Evolutionary conservation across 2,797 vertebrate genomes (phyloP), one percentile per base, ranked within the genome.

Genomic region (Helicolenus hilgendorfi): DNA sequence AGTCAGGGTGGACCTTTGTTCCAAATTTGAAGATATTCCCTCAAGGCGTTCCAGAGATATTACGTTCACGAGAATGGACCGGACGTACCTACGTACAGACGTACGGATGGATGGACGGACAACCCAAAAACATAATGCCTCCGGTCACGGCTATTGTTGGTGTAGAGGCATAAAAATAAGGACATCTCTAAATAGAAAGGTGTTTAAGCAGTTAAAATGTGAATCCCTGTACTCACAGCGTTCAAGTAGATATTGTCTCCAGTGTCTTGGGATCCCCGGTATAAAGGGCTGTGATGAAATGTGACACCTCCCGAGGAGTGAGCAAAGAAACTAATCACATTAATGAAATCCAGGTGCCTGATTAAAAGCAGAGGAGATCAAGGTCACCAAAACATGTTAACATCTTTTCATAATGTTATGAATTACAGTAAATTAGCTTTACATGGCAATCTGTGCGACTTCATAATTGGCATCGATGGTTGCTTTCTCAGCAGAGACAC

Each of bases 251-350:
- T 80, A 5, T 90, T 62, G 6, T 92, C 72, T 73, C 94, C 96
- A 35, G 87, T 83, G 72, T 97, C 92, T 11, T 87, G 11, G 31
- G 94, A 87, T 11, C 94, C 90, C 11, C 11, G 36, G 85, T 77
- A 96, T 11, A 98, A 90, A 18, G 97, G 97, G 79, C 97, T 98
- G 79, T 98, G 97, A 77, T 97, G 96, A 33, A 94, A 96, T 31
- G 96, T 97, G 75, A 95, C 87, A 6, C 10, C 83, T 41, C 98
- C 96, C 97, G 89, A 20, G 18, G 96, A 97, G 55, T 96, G 96
- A 49, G n/a, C n/a, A n/a, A 97, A 95, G 85, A 97, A 96, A 77
- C n/a, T n/a, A 94, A 98, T 7, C 82, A 98, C 91, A 33, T 89
- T 97, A 49, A 98, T 95, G 72, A 97, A 95, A 88, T 98, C 97